A percentile compares a stretch with the other conserved stretches of the same genome.
These are phyloP conservation scores for Enteromius fasciolatus DNA, from an alignment of 2,797 vertebrate genomes.

Conservation along the genomic window DNA sequence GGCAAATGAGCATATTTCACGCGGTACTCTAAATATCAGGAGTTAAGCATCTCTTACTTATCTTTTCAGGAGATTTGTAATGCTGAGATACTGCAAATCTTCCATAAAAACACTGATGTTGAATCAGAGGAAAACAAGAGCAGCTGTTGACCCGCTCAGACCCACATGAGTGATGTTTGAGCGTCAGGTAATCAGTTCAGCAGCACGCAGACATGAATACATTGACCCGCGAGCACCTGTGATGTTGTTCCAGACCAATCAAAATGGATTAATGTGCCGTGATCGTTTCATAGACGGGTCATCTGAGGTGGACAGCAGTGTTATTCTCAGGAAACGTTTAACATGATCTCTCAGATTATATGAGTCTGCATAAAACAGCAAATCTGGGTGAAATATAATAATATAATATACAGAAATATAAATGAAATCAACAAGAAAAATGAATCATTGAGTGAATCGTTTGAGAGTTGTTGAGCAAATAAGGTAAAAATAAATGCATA, in stretches of 20 bases:
- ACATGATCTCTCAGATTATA: not conserved
- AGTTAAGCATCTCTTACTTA: not conserved
- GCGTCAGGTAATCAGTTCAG: not conserved
- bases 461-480: too few species aligned
- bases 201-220: conserved; percentile 4
- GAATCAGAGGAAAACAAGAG: conserved; percentile 9
- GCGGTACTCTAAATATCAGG: not conserved
- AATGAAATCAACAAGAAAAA: too few species aligned
- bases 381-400: too few species aligned
- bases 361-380: not conserved
- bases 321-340: not conserved
- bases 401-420: too few species aligned
- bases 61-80: conserved; percentile 4
- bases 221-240: not conserved
- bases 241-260: not conserved
- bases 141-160: not conserved
- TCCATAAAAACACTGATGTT: not conserved
- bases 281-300: not conserved
- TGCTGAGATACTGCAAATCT: not conserved
- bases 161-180: not conserved
- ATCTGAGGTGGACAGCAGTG: conserved; percentile 2
- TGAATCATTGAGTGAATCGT: too few species aligned
- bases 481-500: too few species aligned
- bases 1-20: not conserved
- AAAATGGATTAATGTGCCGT: not conserved